These are phyloP conservation scores for Dryocosmus kuriphilus DNA, from an alignment of 2,888 invertebrate genomes.

Conservation along the genomic window DNA sequence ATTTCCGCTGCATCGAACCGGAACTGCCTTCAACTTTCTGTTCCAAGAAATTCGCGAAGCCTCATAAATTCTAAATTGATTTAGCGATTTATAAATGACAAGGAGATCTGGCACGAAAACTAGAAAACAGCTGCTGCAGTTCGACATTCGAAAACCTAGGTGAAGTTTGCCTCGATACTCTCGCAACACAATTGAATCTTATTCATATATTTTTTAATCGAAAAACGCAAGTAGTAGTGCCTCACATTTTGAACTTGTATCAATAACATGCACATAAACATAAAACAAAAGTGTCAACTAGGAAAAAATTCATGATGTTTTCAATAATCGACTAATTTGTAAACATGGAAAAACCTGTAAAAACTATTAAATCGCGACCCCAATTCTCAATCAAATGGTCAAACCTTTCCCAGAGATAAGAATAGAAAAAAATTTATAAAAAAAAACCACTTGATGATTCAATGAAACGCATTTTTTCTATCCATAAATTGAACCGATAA, in stretches of 20 bases:
- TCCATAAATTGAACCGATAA: background rate
- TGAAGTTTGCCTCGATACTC: constrained; percentile 22
- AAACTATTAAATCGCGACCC: background rate
- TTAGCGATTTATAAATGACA: constrained; percentile 34
- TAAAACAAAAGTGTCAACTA: background rate
- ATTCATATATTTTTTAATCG: constrained; percentile 6
- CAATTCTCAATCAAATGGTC: background rate
- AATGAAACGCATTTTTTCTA: background rate
- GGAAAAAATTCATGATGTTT: background rate
- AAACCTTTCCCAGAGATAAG: background rate
- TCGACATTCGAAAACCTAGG: constrained; percentile 30
- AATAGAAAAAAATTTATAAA: background rate
- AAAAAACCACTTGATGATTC: background rate
- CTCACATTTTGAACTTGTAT: background rate
- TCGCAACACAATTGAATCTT: background rate
- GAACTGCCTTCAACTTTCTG: constrained; percentile 22
- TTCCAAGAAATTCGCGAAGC: constrained; percentile 22
- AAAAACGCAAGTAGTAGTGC: background rate
- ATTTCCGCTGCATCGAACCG: background rate
- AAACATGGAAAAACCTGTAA: background rate
- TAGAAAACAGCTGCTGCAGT: constrained; percentile 37
- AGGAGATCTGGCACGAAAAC: constrained; percentile 25
- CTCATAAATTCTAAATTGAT: constrained; percentile 27
- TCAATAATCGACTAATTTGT: background rate
- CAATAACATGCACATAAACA: background rate